These are phyloP conservation scores for Torymus aiolomorphi DNA, from an alignment of 2,888 invertebrate genomes.

Conservation along the genomic window DNA sequence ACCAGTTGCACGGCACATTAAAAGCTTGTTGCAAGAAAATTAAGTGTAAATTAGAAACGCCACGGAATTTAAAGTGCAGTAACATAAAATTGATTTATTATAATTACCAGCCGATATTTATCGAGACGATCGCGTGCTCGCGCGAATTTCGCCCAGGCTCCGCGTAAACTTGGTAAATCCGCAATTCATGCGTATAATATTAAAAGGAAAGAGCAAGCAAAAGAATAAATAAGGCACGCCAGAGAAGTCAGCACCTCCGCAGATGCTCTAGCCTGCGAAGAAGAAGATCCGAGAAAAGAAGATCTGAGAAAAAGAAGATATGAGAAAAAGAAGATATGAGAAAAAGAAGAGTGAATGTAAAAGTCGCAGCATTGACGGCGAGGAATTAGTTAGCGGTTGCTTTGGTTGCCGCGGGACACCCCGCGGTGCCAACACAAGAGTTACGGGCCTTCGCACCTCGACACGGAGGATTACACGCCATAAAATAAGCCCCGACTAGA, in stretches of 20 bases:
- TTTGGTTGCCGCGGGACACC: conserved; percentile 68
- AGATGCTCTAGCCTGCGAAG: background rate
- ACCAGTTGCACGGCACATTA: too few relatives aligned
- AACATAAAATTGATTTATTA: background rate
- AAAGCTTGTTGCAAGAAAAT: too few relatives aligned
- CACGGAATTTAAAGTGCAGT: too few relatives aligned
- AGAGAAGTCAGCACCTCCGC: too few relatives aligned
- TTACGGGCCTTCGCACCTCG: conserved; percentile 74
- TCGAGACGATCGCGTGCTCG: background rate
- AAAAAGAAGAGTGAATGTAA: conserved; percentile 15
- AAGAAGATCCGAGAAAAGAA: background rate
- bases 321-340: too few relatives aligned
- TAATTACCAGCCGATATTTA: background rate
- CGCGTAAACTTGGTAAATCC: too few relatives aligned
- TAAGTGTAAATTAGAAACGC: too few relatives aligned
- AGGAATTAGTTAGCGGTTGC: conserved; percentile 72
- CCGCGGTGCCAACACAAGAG: conserved; percentile 73
- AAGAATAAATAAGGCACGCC: conserved; percentile 3
- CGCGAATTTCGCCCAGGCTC: too few relatives aligned
- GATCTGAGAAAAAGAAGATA: too few relatives aligned
- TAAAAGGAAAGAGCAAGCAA: background rate
- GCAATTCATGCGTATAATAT: too few relatives aligned
- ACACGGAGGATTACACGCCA: conserved; percentile 72
- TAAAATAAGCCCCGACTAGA: conserved; percentile 71
- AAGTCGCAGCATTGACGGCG: conserved; percentile 60